These are phyloP conservation scores for Arge pagana DNA, from an alignment of 2,888 invertebrate species.

Conservation along the genomic window DNA sequence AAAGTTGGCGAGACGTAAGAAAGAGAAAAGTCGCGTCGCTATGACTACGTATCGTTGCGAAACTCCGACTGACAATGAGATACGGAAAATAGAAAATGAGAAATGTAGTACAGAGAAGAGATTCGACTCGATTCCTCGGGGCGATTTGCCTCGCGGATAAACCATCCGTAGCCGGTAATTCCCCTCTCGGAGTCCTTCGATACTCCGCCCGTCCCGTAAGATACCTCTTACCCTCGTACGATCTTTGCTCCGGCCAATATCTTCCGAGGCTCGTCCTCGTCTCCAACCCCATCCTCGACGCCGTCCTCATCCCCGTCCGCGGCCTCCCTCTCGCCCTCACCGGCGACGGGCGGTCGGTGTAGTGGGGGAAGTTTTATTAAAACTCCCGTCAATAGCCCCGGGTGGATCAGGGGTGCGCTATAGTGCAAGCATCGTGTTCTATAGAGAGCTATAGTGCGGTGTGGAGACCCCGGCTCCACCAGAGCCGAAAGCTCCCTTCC, in stretches of 20 bases:
- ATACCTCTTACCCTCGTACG: slow-evolving; percentile 44
- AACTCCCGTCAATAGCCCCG: slow-evolving; percentile 54
- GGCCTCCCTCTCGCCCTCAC: slow-evolving; percentile 29
- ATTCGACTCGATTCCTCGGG: too few species aligned
- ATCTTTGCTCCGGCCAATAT: slow-evolving; percentile 52
- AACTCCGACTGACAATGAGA: too few species aligned
- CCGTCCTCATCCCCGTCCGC: slow-evolving; percentile 27
- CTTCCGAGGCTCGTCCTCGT: slow-evolving; percentile 42
- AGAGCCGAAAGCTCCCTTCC: too few species aligned
- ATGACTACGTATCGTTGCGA: too few species aligned
- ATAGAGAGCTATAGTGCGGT: slow-evolving; percentile 38
- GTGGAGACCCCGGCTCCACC: slow-evolving; percentile 38
- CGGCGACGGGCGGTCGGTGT: slow-evolving; percentile 28
- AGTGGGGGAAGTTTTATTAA: slow-evolving; percentile 57
- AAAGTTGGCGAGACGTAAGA: too few species aligned
- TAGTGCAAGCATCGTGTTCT: slow-evolving; percentile 44
- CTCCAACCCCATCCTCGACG: slow-evolving; percentile 32
- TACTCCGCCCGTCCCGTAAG: slow-evolving; percentile 22
- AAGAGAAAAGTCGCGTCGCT: too few species aligned
- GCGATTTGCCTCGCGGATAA: neutral
- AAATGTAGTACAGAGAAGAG: too few species aligned
- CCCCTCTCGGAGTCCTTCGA: slow-evolving; percentile 14
- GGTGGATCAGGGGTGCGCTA: slow-evolving; percentile 38
- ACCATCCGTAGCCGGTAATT: neutral
- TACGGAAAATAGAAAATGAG: too few species aligned